Percentiles rank a stretch among this genome's conserved stretches.
Evolutionary conservation across 2,113 vertebrate genomes (phyloP).

Genomic region (Dicrurus megarhynchus): DNA sequence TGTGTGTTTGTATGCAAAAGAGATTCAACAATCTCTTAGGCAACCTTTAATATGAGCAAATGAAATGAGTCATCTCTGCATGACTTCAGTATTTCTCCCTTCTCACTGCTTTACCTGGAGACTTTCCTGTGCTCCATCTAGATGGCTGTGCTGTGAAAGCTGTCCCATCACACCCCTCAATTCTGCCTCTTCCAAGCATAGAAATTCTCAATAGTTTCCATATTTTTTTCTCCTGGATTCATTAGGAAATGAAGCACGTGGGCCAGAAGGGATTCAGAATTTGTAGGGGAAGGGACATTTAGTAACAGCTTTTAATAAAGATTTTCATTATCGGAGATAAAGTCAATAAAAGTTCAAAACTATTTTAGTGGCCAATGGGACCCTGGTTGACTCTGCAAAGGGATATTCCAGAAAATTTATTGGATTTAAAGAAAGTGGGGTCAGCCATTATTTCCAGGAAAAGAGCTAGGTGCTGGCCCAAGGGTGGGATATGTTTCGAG

Average conservation of each 20-base stretch:
- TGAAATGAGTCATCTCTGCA: background rate
- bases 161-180: background rate
- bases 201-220: background rate
- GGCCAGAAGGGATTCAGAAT: background rate
- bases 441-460: background rate
- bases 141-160: background rate
- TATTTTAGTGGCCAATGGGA: slow-evolving; percentile 11
- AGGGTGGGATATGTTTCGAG: background rate
- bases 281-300: background rate
- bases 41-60: background rate
- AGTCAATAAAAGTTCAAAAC: background rate
- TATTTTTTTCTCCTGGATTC: background rate
- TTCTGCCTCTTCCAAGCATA: background rate
- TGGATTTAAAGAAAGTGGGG: slow-evolving; percentile 21
- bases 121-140: background rate
- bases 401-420: slow-evolving; percentile 29
- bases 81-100: background rate
- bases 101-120: background rate
- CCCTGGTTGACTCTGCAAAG: slow-evolving; percentile 24
- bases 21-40: background rate
- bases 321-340: background rate
- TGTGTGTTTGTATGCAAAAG: background rate
- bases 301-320: background rate
- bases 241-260: background rate
- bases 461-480: background rate